Conservation (phyloP, 2,888 invertebrate genomes). For the Phlogophora meticulosa region DNA sequence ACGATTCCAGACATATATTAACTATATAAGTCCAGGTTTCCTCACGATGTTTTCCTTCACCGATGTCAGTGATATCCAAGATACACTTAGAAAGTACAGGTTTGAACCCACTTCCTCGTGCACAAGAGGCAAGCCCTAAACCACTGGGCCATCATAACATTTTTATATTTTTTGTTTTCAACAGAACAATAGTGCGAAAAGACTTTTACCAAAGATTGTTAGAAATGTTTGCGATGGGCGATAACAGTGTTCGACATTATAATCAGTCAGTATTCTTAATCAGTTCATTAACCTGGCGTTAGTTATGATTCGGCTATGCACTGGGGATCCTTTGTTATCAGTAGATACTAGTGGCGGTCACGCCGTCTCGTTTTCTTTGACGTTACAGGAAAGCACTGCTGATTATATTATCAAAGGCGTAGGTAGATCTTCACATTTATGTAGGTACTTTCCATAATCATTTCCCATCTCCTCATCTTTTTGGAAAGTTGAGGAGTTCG, state of each 20-base stretch:
- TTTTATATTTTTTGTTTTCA: too few relatives aligned
- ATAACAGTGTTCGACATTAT: slow-evolving; percentile 35
- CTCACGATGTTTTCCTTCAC: too few relatives aligned
- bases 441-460: neutral
- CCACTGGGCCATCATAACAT: too few relatives aligned
- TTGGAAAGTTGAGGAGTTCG: too few relatives aligned
- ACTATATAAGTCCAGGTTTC: too few relatives aligned
- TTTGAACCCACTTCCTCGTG: too few relatives aligned
- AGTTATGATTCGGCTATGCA: slow-evolving; percentile 41
- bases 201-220: slow-evolving; percentile 21
- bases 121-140: too few relatives aligned
- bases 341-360: slow-evolving; percentile 13
- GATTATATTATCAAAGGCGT: slow-evolving; percentile 9
- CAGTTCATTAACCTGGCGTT: slow-evolving; percentile 58
- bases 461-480: too few relatives aligned
- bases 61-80: too few relatives aligned
- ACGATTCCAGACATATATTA: too few relatives aligned
- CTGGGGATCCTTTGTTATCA: slow-evolving; percentile 38
- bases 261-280: slow-evolving; percentile 32
- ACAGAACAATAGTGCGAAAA: slow-evolving; percentile 22
- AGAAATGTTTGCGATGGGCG: slow-evolving; percentile 29
- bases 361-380: slow-evolving; percentile 23
- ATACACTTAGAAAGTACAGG: too few relatives aligned
- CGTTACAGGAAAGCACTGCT: neutral
- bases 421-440: slow-evolving; percentile 4